Percentiles rank a stretch among this genome's conserved stretches.
These are phyloP conservation scores for Amphimedon queenslandica DNA, from an alignment of 37 sponge, comb jelly and placozoan genomes.

Conservation along the genomic window DNA sequence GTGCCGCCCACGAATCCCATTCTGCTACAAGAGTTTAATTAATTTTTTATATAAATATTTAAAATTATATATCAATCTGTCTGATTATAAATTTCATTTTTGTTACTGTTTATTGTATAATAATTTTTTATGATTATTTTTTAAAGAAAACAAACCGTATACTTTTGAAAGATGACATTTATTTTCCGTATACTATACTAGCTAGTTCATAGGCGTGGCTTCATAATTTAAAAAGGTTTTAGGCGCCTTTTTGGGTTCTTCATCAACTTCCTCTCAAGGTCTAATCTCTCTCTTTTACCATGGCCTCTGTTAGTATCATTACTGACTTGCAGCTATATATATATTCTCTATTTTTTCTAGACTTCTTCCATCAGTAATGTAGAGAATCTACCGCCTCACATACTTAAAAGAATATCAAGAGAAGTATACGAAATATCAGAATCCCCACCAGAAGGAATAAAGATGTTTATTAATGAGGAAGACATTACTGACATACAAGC, in stretches of 20 bases:
- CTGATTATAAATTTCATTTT: too few species aligned
- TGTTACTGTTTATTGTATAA: too few species aligned
- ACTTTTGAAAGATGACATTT: too few species aligned
- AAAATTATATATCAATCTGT: neutral
- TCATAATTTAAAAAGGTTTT: too few species aligned
- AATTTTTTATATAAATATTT: neutral
- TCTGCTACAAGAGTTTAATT: neutral
- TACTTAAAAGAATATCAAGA: conserved; percentile 59
- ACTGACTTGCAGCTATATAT: neutral
- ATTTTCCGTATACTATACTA: too few species aligned
- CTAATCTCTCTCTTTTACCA: too few species aligned
- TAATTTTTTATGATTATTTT: too few species aligned
- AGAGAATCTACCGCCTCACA: conserved; percentile 81
- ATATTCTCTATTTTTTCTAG: neutral
- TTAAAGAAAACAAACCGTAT: too few species aligned
- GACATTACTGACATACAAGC: conserved; percentile 89
- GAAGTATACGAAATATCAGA: conserved; percentile 62
- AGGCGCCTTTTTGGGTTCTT: too few species aligned
- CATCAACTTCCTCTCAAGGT: too few species aligned
- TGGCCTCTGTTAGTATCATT: too few species aligned
- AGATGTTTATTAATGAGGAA: conserved; percentile 76
- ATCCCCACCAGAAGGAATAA: conserved; percentile 86
- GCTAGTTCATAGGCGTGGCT: too few species aligned
- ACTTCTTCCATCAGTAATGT: conserved; percentile 47
- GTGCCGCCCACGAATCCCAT: neutral